Evolutionary conservation across 2,113 vertebrate genomes (phyloP), one percentile per base, ranked within the genome.

Genomic region (Gila orcuttii): DNA sequence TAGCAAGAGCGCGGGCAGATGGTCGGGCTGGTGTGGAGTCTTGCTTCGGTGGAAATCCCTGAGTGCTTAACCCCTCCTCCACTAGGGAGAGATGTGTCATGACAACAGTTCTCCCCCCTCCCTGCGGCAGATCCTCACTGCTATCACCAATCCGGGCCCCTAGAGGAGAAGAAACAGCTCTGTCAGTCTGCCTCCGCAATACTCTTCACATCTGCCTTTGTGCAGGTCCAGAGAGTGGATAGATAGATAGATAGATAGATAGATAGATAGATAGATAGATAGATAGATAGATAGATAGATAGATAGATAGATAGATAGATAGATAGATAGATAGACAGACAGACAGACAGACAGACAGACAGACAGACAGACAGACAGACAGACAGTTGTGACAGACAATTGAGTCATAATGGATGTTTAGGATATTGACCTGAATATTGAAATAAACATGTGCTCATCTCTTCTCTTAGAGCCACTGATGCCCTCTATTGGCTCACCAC

Each of bases 11-110:
- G 69, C 6, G 71, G 83, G 86, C 88, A 89, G 88, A 89, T 89
- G 88, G 88, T 87, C 83, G 64, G 78, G 86, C 86, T 87, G 83
- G 86, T 87, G 88, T 84, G 74, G 86, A 87, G 83, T 75, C 79
- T 89, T 87, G 86, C 64, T 83, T 76, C 42, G 69, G 73, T 89
- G 82, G 83, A 89, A 89, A 89, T 89, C 88, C 79, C 79, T 85
- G 74, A 87, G 88, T 87, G 85, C 88, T 89, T 89, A 85, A 89
- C 85, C 85, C 87, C 86, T 86, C 88, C 88, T 89, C 83, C 88
- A 87, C 86, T 79, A 76, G 79, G 88, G 78, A 89, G 85, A 89
- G 78, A 87, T 89, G 85, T 76, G 73, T 79, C 82, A 87, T 87
- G 78, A 84, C 82, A 84, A 87, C 82, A 80, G 45, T 59, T 42